Evolutionary conservation across 2,113 vertebrate species (phyloP), one percentile per base, ranked within the genome.

Genomic region (Micronycteris hirsuta): DNA sequence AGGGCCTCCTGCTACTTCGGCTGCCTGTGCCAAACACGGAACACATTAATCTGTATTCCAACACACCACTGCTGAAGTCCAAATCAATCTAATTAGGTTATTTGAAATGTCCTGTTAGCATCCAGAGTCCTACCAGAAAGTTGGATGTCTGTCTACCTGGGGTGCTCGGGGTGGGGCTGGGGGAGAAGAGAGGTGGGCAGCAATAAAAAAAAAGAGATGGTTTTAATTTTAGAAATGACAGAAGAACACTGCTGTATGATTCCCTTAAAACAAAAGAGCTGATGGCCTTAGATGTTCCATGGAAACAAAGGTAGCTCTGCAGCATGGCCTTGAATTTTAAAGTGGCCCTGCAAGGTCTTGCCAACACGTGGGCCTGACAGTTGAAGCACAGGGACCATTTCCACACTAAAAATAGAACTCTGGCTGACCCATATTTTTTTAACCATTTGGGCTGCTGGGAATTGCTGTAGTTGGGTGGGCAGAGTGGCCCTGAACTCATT

Each of bases 11-110:
- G 98, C 98, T 97, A 93, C 43, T 91, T 96, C 97, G 97, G 97
- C 98, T 98, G 97, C 98, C 97, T 77, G 94, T 71, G 92, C 96
- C 92, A 95, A 83, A 96, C 97, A 33, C 63, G 81, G 92, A 88
- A 89, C 87, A 97, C 97, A 97, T 98, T 97, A 89, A 98, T 98
- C 98, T 98, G 97, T 98, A 98, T 98, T 98, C 98, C 86, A 96
- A 2, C 95, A 94, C 22, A 28, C 89, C 16, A 1, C 94, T n/a
- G 67, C 97, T 89, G 45, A 96, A 98, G 97, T 97, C 96, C 93
- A 90, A 98, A 98, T 98, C 95, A 83, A 98, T 98, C 98, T 98
- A 98, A 98, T 98, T 98, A 98, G 98, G 93, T 96, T 97, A 88
- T 98, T 98, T 98, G 97, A 98, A 98, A 98, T 96, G 96, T 96